Evolutionary conservation across 2,888 invertebrate species (phyloP), one percentile per base, ranked within the genome.

Genomic region (Troides helena): DNA sequence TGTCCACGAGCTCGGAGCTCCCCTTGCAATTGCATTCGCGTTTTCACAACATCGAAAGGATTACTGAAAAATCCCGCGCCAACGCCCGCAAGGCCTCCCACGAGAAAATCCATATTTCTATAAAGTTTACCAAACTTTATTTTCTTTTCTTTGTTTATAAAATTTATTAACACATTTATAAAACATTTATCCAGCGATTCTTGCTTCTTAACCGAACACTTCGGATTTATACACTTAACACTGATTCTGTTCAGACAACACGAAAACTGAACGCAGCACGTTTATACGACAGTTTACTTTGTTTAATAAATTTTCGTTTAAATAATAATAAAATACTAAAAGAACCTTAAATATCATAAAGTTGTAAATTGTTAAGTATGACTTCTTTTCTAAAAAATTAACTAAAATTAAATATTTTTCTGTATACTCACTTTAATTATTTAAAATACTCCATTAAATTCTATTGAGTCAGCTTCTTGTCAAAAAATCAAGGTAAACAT

Each of bases 31-130:
- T 98, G 98, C 93, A 98, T 95, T 0, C 98, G 94, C 21, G 96
- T 98, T 92, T 98, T 98, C 53, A 98, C 88, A 10, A 98, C 98
- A 82, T 98, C 98, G 76, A 98, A 94, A 0, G 98, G 98, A 87
- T 98, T 98, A 73, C 97, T 97, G 81, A 98, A 96, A 80, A 96
- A 93, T 12, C 97, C 96, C 0, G 97, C 97, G 4, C 95, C 95
- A 43, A 95, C 95, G 0, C 96, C 96, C 0, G 96, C 95, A 66
- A 94, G 75, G n/a, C 94, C 97, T 53, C 96, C 97, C 62, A 96
- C 92, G n/a, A 94, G 77, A 85, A 97, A 96, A 83, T 97, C 97
- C 93, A 95, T 96, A 72, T 79, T 46, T 59, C 70, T 70, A 93
- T 57, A 57, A 57, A 21, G 21, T 57, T 57, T 57, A 57, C 18